Percentiles rank a stretch among this genome's conserved stretches.
Evolutionary conservation across 2,797 vertebrate species (phyloP).

Genomic region (Galagoides demidoff): DNA sequence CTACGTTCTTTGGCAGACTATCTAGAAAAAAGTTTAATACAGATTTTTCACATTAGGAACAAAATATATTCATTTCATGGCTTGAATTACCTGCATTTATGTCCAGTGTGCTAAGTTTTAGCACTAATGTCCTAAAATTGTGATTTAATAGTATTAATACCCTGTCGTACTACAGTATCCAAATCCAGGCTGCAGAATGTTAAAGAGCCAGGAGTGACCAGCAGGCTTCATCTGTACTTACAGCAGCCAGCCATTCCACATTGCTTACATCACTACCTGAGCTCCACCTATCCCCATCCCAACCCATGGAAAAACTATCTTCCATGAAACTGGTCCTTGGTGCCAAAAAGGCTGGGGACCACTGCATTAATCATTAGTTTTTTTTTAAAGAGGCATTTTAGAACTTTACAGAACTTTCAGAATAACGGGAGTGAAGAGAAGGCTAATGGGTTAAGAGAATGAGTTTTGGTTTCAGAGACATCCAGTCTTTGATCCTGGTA

Average conservation of each 20-base stretch:
- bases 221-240: too few species aligned
- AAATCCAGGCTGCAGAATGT: too few species aligned
- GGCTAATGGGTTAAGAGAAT: neutral
- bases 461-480: neutral
- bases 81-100: neutral
- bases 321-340: too few species aligned
- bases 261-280: too few species aligned
- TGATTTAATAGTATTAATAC: slow-evolving; percentile 13
- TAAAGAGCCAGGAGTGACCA: too few species aligned
- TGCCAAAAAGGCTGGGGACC: too few species aligned
- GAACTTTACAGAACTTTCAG: slow-evolving; percentile 12
- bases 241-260: too few species aligned
- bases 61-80: slow-evolving; percentile 24
- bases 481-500: neutral
- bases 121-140: slow-evolving; percentile 26
- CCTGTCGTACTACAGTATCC: neutral
- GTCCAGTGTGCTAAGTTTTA: neutral
- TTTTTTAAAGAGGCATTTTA: neutral
- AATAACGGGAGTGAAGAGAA: neutral
- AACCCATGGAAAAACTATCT: too few species aligned
- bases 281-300: too few species aligned
- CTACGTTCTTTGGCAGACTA: neutral
- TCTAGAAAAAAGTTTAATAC: neutral
- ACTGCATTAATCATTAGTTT: too few species aligned
- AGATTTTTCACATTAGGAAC: slow-evolving; percentile 52